These are phyloP conservation scores for Megamerina dolium DNA, from an alignment of 2,888 invertebrate genomes.

Conservation along the genomic window DNA sequence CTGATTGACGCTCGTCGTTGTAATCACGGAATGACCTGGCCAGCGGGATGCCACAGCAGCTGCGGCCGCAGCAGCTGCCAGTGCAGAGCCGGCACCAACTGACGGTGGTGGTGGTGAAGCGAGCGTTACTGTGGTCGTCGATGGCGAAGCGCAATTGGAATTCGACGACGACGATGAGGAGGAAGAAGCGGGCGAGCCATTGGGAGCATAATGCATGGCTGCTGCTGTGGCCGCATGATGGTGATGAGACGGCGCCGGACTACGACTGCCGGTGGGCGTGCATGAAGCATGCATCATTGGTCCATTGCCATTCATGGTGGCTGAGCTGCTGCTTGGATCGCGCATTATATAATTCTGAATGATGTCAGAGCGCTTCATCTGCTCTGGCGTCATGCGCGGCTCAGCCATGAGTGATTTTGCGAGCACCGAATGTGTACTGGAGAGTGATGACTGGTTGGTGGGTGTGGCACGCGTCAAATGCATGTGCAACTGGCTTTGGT, in stretches of 20 bases:
- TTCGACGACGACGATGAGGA: conserved; percentile 30
- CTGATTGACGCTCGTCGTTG: conserved; percentile 54
- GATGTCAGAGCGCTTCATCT: conserved; percentile 85
- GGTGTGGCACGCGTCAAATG: conserved; percentile 53
- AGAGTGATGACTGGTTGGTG: conserved; percentile 58
- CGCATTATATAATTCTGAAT: conserved; percentile 90
- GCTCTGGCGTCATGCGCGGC: conserved; percentile 89
- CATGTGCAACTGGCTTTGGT: conserved; percentile 50
- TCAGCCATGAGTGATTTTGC: conserved; percentile 88
- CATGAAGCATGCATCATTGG: conserved; percentile 18
- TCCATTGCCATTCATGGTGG: conserved; percentile 23
- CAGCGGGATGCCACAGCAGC: conserved; percentile 33
- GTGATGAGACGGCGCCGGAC: conserved; percentile 19
- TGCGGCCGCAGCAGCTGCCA: conserved; percentile 32
- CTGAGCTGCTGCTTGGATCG: conserved; percentile 47
- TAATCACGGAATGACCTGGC: conserved; percentile 57
- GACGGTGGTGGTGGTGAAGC: conserved; percentile 36
- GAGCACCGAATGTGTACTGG: conserved; percentile 82
- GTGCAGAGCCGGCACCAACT: conserved; percentile 34
- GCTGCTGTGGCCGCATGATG: conserved; percentile 15
- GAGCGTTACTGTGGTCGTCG: conserved; percentile 39
- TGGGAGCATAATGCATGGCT: conserved; percentile 13
- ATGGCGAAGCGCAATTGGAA: conserved; percentile 42
- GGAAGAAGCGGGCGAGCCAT: conserved; percentile 20
- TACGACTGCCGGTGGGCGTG: conserved; percentile 24